phyloP scores from a whole-genome alignment of 2,888 invertebrate species.

The Colletes collaris region DNA sequence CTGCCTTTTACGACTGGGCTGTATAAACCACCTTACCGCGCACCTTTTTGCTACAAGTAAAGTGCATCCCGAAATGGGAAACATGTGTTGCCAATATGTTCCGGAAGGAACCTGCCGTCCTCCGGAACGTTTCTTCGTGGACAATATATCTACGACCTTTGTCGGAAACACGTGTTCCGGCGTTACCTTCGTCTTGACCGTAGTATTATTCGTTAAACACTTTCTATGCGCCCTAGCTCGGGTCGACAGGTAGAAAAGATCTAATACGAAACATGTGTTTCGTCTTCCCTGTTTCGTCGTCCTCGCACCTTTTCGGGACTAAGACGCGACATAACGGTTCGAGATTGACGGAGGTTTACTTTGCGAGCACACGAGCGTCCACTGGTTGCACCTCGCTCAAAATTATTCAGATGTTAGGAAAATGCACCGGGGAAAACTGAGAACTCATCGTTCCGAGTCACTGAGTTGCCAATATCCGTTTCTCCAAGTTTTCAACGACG shows the following conservation, averaged over 20 bases:
- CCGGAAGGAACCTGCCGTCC: constrained; percentile 49
- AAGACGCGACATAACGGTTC: constrained; percentile 61
- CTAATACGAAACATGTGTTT: constrained; percentile 78
- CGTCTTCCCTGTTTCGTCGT: constrained; percentile 27
- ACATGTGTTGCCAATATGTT: constrained; percentile 62
- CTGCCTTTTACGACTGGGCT: constrained; percentile 61
- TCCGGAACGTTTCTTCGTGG: constrained; percentile 12
- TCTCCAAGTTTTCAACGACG: not conserved
- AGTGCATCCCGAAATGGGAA: constrained; percentile 57
- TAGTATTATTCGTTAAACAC: constrained; percentile 52
- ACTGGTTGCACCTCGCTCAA: constrained; percentile 30
- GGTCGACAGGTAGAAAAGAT: constrained; percentile 73
- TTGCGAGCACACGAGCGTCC: constrained; percentile 29
- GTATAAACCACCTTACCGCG: constrained; percentile 53
- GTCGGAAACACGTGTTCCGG: constrained; percentile 46
- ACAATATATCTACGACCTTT: constrained; percentile 55
- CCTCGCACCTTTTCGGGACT: constrained; percentile 54
- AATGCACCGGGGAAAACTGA: not conserved
- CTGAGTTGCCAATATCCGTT: constrained; percentile 7
- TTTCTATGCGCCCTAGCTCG: constrained; percentile 49
- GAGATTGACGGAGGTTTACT: constrained; percentile 14
- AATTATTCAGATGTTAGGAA: constrained; percentile 40
- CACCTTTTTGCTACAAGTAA: constrained; percentile 55
- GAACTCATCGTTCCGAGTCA: constrained; percentile 20
- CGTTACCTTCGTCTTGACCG: constrained; percentile 29